Percentiles rank a stretch among this genome's conserved stretches.
Conservation (phyloP, 2,113 vertebrate species). For the Chlamydotis undulata region DNA sequence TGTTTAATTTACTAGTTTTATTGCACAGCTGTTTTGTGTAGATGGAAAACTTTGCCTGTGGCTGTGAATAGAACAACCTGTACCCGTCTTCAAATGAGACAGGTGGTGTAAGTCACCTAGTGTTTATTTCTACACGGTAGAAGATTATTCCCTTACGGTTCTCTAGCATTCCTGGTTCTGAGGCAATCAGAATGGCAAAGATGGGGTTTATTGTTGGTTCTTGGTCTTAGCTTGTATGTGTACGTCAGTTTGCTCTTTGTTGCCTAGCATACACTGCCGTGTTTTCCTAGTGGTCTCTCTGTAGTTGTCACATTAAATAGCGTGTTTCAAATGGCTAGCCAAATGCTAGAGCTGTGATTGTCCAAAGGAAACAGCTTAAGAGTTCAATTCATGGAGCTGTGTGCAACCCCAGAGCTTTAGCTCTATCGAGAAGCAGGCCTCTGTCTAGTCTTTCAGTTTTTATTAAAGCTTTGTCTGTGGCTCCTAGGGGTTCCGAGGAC, state of each 20-base stretch:
- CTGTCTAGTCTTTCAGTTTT: not conserved
- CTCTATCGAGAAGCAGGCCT: rapidly evolving
- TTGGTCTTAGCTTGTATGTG: not conserved
- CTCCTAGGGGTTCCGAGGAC: not conserved
- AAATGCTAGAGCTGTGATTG: not conserved
- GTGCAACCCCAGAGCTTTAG: not conserved
- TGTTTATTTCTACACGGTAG: not conserved
- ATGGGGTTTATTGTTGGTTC: not conserved
- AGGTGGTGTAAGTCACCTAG: not conserved
- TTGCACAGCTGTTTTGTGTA: not conserved
- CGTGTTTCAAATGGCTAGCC: not conserved
- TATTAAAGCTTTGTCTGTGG: not conserved
- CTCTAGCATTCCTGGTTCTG: not conserved
- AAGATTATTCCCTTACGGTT: not conserved
- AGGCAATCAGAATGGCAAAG: not conserved
- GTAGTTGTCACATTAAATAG: not conserved
- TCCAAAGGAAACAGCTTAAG: not conserved
- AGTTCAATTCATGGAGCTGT: not conserved
- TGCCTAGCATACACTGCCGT: not conserved
- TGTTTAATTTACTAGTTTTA: not conserved
- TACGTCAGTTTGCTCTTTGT: not conserved
- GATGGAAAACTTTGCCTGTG: not conserved
- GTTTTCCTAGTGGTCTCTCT: not conserved
- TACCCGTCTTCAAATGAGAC: not conserved
- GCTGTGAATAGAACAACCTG: not conserved